A percentile compares a stretch with the other conserved stretches of the same genome.
Conservation (phyloP, 2,797 vertebrate species). For the Tokudaia tokunoshimensis region DNA sequence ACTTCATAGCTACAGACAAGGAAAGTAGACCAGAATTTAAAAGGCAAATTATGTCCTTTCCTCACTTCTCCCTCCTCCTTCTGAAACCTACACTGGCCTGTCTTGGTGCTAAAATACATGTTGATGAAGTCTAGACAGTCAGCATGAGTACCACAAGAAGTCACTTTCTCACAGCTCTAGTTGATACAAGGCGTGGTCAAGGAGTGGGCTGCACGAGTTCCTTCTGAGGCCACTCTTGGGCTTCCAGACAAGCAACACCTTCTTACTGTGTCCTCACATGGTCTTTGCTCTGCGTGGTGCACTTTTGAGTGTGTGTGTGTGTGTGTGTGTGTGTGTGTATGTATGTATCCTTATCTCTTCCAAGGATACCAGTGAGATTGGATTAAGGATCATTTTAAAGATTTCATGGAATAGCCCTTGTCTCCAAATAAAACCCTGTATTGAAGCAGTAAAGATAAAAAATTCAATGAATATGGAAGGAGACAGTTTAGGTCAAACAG, state of each 20-base stretch:
- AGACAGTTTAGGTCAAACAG: background rate
- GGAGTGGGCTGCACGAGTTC: background rate
- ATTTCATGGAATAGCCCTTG: background rate
- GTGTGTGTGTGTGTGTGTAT: background rate
- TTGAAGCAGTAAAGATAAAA: background rate
- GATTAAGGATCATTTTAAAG: background rate
- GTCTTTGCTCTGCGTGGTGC: background rate
- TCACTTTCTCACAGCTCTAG: background rate
- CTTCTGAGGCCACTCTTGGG: background rate
- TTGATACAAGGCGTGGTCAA: background rate
- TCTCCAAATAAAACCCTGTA: background rate
- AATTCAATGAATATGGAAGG: background rate
- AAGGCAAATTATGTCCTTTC: slow-evolving; percentile 14
- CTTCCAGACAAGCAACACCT: background rate
- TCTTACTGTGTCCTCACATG: background rate
- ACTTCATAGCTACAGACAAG: background rate
- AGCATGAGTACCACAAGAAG: background rate
- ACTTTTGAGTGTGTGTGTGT: background rate
- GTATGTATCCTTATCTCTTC: background rate
- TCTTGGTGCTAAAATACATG: background rate
- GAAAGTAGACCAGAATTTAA: slow-evolving; percentile 4
- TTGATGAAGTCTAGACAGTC: background rate
- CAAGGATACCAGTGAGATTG: background rate
- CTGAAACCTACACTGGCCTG: background rate
- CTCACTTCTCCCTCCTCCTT: background rate